Evolutionary conservation across 2,888 invertebrate genomes (phyloP).

Genomic region (Agonum fuliginosum): DNA sequence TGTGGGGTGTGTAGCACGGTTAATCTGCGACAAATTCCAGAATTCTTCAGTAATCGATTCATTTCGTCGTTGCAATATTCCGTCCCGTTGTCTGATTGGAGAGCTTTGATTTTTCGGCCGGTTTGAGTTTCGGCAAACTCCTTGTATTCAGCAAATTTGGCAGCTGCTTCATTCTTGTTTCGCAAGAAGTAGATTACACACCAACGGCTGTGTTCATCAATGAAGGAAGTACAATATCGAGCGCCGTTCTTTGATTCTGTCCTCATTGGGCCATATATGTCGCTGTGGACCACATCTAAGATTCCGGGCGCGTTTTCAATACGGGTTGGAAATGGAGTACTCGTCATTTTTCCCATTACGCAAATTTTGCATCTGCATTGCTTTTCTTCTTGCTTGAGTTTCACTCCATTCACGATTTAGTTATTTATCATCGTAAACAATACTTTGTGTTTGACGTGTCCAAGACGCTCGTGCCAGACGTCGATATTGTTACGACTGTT

Average conservation of each 20-base stretch:
- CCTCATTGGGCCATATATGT: constrained; percentile 19
- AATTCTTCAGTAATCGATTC: constrained; percentile 44
- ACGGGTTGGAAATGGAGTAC: neutral
- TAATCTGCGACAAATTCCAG: constrained; percentile 18
- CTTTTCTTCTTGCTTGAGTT: too few species aligned
- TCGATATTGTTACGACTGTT: neutral
- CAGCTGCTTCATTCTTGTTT: constrained; percentile 1
- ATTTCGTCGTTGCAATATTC: constrained; percentile 57
- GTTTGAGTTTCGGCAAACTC: constrained; percentile 42
- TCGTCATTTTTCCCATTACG: neutral
- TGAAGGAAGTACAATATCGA: constrained; percentile 11
- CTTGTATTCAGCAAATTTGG: constrained; percentile 44
- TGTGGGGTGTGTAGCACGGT: constrained; percentile 61
- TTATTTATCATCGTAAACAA: neutral
- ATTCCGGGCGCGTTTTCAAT: neutral
- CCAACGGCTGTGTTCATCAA: constrained; percentile 17
- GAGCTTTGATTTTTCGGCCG: constrained; percentile 55
- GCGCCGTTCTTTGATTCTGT: constrained; percentile 13
- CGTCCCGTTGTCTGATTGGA: constrained; percentile 60
- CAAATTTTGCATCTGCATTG: constrained; percentile 17
- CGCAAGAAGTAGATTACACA: constrained; percentile 22
- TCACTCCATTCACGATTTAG: too few species aligned
- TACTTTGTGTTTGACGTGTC: neutral
- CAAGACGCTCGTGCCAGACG: neutral
- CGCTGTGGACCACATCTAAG: neutral